Evolutionary conservation across 2,797 vertebrate species (phyloP).

Genomic region (Sus cebifrons): DNA sequence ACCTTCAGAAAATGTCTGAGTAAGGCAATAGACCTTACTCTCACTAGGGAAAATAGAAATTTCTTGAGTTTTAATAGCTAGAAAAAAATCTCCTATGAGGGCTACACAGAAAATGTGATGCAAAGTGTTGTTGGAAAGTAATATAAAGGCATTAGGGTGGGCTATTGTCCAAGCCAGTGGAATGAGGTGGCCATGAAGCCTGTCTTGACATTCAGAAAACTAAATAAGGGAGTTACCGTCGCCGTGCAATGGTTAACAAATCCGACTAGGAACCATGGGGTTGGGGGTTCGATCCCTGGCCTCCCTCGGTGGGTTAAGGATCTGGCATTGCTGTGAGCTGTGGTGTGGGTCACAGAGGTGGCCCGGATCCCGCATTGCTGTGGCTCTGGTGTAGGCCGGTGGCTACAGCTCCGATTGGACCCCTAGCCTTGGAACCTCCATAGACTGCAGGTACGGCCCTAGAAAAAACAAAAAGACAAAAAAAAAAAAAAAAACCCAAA

Average conservation of each 20-base stretch:
- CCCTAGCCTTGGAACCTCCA: no score
- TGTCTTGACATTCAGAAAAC: neutral
- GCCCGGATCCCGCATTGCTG: no score
- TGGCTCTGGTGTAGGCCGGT: no score
- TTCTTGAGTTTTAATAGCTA: conserved; percentile 6
- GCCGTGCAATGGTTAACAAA: no score
- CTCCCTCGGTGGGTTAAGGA: no score
- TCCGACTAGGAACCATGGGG: no score
- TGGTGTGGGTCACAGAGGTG: no score
- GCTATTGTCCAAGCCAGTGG: neutral
- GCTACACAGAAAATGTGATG: neutral
- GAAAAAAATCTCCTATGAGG: neutral
- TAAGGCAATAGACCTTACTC: neutral
- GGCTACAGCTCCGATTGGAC: no score
- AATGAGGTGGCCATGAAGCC: neutral
- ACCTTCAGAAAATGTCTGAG: neutral
- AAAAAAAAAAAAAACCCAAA: neutral
- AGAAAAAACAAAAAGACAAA: no score
- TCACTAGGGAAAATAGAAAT: neutral
- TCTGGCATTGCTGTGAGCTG: no score
- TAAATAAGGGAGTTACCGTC: neutral
- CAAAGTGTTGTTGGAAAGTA: neutral
- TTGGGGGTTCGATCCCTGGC: no score
- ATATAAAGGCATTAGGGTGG: neutral
- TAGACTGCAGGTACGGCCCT: no score